These are phyloP conservation scores for Capitulum mitella DNA, from an alignment of 2,888 invertebrate genomes.

Conservation along the genomic window DNA sequence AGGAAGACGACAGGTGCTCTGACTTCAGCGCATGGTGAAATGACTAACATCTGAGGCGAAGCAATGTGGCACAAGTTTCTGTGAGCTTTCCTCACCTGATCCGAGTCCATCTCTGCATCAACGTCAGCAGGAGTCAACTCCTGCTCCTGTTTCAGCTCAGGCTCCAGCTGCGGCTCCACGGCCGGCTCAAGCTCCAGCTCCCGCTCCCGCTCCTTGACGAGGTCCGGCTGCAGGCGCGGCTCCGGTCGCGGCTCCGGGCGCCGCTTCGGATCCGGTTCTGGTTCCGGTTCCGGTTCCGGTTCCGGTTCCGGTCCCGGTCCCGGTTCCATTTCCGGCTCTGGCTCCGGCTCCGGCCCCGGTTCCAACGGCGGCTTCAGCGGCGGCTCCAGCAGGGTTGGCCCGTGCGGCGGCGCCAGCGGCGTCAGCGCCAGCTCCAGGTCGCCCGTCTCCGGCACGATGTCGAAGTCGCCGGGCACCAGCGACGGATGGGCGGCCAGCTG, in stretches of 20 bases:
- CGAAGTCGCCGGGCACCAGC: constrained; percentile 85
- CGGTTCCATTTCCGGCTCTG: neutral
- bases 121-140: too few relatives aligned
- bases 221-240: too few relatives aligned
- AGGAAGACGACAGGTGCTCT: too few relatives aligned
- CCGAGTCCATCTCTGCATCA: too few relatives aligned
- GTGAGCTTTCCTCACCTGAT: too few relatives aligned
- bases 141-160: neutral
- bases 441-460: constrained; percentile 66
- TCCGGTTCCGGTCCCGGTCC: neutral
- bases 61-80: too few relatives aligned
- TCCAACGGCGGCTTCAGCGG: constrained; percentile 24
- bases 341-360: neutral
- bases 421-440: constrained; percentile 54
- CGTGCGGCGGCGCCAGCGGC: constrained; percentile 30
- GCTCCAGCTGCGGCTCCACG: neutral
- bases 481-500: constrained; percentile 86
- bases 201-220: too few relatives aligned
- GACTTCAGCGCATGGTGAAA: too few relatives aligned
- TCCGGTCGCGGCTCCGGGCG: constrained; percentile 38
- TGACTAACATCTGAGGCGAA: too few relatives aligned
- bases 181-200: too few relatives aligned
- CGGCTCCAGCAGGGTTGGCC: constrained; percentile 17
- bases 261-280: neutral
- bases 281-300: neutral